Evolutionary conservation across 1,140 invertebrate species (phyloP), one percentile per base, ranked within the genome.

Genomic region (Zophobas morio): DNA sequence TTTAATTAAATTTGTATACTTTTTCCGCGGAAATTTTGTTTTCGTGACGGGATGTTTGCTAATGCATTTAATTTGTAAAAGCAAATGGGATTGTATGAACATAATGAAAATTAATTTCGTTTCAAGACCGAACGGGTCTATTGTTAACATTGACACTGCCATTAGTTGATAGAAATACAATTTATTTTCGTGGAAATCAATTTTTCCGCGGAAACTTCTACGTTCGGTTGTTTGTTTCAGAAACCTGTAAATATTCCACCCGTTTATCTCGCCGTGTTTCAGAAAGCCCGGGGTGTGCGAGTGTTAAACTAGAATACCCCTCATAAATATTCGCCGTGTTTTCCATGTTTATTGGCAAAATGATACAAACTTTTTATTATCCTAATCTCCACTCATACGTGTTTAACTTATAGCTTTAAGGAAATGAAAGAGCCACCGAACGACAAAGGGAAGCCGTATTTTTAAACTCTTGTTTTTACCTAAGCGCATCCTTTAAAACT

Each of bases 281-380:
- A 35, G 56, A 60, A 60, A 60, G 37, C 37, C 37, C 56, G 37
- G 56, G 34, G 56, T 60, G 56, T 60, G 53, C 35, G 56, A 34
- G 35, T 60, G 56, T 60, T 60, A 60, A 60, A 60, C 56, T 60
- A 36, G 56, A 6, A 60, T 60, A 66, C 39, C 60, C 39, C 39
- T 42, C 60, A 66, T 66, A 66, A 66, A 66, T 66, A 66, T 66
- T 66, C 60, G 8, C 60, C 37, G 60, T 66, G 60, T 66, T 66
- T 66, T 66, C 39, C 60, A 66, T 66, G 60, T 66, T 66, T 66
- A 66, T 66, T 42, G 60, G 60, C 37, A 66, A 40, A 66, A 66
- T 66, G 39, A 42, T 42, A 66, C 39, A 66, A 66, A 66, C 60
- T 66, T 66, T 66, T 66, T 66, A 66, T 66, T 66, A 42, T 66